These are phyloP conservation scores for Tribolium freemani DNA, from an alignment of 2,888 invertebrate genomes.

Conservation along the genomic window DNA sequence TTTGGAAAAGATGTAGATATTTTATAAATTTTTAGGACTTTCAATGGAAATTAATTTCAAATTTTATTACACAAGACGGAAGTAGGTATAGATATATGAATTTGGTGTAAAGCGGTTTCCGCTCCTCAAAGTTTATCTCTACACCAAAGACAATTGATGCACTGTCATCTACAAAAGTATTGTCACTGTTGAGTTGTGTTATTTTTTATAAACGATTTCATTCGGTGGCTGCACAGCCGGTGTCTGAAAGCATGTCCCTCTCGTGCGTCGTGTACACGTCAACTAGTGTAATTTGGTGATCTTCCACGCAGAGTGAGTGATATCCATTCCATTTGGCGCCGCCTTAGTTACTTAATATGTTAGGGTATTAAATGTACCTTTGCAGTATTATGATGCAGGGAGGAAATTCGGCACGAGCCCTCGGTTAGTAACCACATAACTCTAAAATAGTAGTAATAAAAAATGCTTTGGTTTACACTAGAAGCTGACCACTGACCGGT, in stretches of 20 bases:
- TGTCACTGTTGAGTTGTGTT: too few species aligned
- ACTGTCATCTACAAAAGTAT: too few species aligned
- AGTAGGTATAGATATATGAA: too few species aligned
- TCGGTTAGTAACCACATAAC: slow-evolving; percentile 31
- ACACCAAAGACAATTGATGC: too few species aligned
- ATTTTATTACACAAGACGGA: too few species aligned
- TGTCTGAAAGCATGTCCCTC: neutral
- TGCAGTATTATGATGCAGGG: slow-evolving; percentile 66
- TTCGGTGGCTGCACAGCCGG: neutral
- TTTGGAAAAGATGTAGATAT: too few species aligned
- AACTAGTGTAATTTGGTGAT: slow-evolving; percentile 44
- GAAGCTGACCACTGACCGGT: slow-evolving; percentile 59
- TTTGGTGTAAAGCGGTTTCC: too few species aligned
- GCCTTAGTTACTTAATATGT: slow-evolving; percentile 44
- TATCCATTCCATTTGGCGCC: slow-evolving; percentile 46
- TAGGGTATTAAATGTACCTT: slow-evolving; percentile 57
- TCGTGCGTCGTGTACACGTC: neutral
- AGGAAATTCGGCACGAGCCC: slow-evolving; percentile 44
- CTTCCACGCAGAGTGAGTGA: slow-evolving; percentile 45
- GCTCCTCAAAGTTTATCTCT: too few species aligned
- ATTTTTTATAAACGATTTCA: too few species aligned
- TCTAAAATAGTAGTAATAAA: neutral
- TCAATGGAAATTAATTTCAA: too few species aligned
- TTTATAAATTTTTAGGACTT: too few species aligned
- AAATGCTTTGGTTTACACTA: slow-evolving; percentile 19